Conservation (phyloP, 2,888 invertebrate genomes). For the Drosophila melanosoma region DNA sequence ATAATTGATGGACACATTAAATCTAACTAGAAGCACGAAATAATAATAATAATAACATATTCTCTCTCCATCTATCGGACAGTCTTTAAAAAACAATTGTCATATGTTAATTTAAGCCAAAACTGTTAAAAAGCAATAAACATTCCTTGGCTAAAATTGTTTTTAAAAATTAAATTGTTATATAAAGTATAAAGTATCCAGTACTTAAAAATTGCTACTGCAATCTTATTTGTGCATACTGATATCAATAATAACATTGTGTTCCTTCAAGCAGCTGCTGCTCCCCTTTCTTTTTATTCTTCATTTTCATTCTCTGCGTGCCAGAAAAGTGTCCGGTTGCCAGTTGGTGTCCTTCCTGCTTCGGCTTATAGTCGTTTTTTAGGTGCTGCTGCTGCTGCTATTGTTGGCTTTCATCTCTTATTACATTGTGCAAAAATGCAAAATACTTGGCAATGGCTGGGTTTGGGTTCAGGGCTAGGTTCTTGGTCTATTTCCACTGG, state of each 20-base stretch:
- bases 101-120: neutral
- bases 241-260: conserved; percentile 58
- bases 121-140: neutral
- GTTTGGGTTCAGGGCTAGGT: conserved; percentile 6
- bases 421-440: conserved; percentile 71
- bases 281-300: conserved; percentile 28
- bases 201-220: conserved; percentile 9
- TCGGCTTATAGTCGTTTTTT: neutral
- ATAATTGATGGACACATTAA: too few species aligned
- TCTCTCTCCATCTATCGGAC: neutral
- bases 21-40: too few species aligned
- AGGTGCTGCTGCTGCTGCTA: conserved; percentile 26
- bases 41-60: too few species aligned
- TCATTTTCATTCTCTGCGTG: conserved; percentile 28
- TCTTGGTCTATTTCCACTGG: conserved; percentile 15
- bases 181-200: neutral
- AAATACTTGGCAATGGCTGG: conserved; percentile 56
- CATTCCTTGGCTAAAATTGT: neutral
- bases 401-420: conserved; percentile 70
- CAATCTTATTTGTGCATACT: conserved; percentile 32
- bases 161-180: neutral
- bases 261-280: conserved; percentile 56
- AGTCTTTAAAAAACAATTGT: too few species aligned
- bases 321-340: conserved; percentile 46
- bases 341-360: conserved; percentile 11